Base-by-base conservation (phyloP, 2,797 vertebrate species). In the Hyperoplus lanceolatus region DNA sequence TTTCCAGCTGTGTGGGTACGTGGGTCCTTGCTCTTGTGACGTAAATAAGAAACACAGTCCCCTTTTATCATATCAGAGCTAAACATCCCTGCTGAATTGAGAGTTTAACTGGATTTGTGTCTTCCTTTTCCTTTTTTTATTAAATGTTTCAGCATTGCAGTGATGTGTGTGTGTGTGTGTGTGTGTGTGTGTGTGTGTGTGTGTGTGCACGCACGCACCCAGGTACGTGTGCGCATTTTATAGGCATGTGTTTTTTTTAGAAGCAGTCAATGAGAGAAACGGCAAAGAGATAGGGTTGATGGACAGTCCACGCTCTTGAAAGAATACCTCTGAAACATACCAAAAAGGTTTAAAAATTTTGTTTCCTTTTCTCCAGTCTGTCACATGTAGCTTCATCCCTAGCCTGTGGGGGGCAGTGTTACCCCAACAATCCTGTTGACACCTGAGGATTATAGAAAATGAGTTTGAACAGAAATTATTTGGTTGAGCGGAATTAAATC, bases 251-350 rank as follows among this genome's bases (percentile, higher is more conserved):
- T 81, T 72, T 29, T 29, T n/a, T 29, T 72, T 43, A 73, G 73
- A 66, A 50, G 39, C 55, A 65, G 29, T 2, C 39, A 60, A 39
- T 43, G 41, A 77, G 75, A 77, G 53, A 82, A 10, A 42, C 36
- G 57, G 65, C 69, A 70, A 63, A 79, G 58, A 80, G 55, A 73
- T 29, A 29, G 61, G 83, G 86, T 89, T 89, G 85, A 93, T 92
- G 92, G 92, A 88, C 87, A 80, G 83, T 77, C 54, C 84, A 74
- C 45, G 66, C 55, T 81, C 74, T 84, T 88, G 79, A 62, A 79
- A 72, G 54, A 62, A 55, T 51, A 55, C 16, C 15, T 70, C 48
- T 57, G 54, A 50, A 62, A 79, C 55, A 57, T n/a, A 79, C 54
- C 13, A 38, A 65, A 78, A 76, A 72, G 18, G 53, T 62, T 65